Base-by-base conservation (phyloP, 2,888 invertebrate genomes). In the Elgonia sp. region DNA sequence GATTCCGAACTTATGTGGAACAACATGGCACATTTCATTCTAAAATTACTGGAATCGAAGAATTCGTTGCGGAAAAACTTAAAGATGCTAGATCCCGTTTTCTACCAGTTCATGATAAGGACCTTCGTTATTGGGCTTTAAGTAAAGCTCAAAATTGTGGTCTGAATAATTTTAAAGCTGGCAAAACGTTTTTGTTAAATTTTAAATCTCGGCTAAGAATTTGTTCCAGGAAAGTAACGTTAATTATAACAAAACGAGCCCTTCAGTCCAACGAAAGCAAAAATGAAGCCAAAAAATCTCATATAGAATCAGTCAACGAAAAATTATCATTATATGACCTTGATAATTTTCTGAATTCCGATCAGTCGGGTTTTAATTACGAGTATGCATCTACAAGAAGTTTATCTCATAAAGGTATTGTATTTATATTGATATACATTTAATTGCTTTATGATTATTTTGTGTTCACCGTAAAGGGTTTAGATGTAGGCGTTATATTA, bases 331-430 rank as follows among this genome's bases (percentile, higher is more conserved):
- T 21, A 18, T 83, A 83, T 46, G 46, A 73, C 29, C 20, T 75
- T 14, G n/a, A 73, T 40, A 65, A 65, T 21, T 18, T 82, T 37
- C 37, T 76, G n/a, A 65, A 79, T 73, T 63, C 84, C 29, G 79
- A 85, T 73, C 79, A 79, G 16, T 79, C 84, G 20, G 65, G 65
- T n/a, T 85, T 85, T 72, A 79, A 63, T 46, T 72, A 79, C 42
- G 84, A 84, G 42, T 84, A 72, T 42, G 39, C 14, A 16, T 84
- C 84, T 12, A 76, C 76, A 8, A 42, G 76, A 46, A 76, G 60
- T 16, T 70, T 85, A 37, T 67, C 39, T 39, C n/a, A n/a, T n/a
- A n/a, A n/a, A n/a, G n/a, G n/a, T n/a, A n/a, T n/a, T n/a, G n/a
- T n/a, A n/a, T n/a, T n/a, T n/a, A n/a, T n/a, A n/a, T n/a, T n/a